Evolutionary conservation across 30 jellyfish, hydroid and myxozoan species (phyloP).

Genomic region (Turritopsis dohrnii): DNA sequence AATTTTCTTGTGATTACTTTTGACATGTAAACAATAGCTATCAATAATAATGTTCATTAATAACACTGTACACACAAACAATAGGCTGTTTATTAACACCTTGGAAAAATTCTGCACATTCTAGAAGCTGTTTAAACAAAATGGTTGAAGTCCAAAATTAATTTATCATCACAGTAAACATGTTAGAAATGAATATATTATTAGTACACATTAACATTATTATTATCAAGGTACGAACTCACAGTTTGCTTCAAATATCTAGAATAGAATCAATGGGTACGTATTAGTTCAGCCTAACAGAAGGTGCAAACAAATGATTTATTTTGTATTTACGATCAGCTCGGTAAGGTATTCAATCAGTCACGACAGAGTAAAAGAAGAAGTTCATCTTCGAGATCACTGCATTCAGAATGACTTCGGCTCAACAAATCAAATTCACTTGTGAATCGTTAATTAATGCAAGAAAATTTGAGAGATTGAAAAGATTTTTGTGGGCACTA

Average conservation of each 20-base stretch:
- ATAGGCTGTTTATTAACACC: background rate
- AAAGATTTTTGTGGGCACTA: slow-evolving; percentile 83
- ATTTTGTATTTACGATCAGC: background rate
- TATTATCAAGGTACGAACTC: background rate
- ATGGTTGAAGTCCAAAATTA: background rate
- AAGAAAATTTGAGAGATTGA: slow-evolving; percentile 63
- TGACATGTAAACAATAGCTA: background rate
- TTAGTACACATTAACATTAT: too few species aligned
- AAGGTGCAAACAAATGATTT: background rate
- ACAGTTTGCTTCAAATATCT: background rate
- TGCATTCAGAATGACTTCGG: background rate
- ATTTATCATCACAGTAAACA: background rate
- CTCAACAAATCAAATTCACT: slow-evolving; percentile 44
- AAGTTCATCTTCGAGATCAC: background rate
- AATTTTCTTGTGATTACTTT: background rate
- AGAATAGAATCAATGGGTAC: background rate
- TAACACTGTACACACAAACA: background rate
- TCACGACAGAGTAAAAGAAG: background rate
- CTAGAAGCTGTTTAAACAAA: slow-evolving; percentile 7
- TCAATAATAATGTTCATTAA: background rate
- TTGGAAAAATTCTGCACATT: background rate
- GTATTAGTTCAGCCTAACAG: slow-evolving; percentile 17
- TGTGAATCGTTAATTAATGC: slow-evolving; percentile 75
- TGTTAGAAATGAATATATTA: background rate
- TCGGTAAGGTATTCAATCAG: background rate